Conservation (phyloP, 2,797 vertebrate genomes). For the Hoplostethus mediterraneus region DNA sequence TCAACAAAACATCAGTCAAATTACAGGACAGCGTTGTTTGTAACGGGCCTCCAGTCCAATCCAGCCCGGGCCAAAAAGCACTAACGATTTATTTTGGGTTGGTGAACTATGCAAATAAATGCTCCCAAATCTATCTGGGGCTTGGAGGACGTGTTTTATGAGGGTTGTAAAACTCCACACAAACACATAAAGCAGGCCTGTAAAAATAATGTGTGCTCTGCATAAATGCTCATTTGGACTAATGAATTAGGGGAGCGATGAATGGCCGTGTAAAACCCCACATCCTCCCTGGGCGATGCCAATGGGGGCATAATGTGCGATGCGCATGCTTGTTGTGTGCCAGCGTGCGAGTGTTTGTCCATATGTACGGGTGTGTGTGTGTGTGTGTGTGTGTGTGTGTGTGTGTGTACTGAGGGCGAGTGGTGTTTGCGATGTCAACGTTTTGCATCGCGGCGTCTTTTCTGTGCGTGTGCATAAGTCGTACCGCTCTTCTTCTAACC, state of each 20-base stretch:
- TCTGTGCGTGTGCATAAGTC: not conserved
- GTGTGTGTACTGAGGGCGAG: not conserved
- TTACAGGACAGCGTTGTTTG: conserved; percentile 48
- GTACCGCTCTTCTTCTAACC: conserved; percentile 19
- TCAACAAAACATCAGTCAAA: conserved; percentile 48
- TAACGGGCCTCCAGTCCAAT: conserved; percentile 33
- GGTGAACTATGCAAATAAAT: conserved; percentile 84
- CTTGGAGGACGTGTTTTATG: conserved; percentile 84
- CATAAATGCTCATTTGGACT: conserved; percentile 83
- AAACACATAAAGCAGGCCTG: conserved; percentile 83
- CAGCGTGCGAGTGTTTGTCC: conserved; percentile 9
- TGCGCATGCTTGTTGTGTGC: conserved; percentile 32
- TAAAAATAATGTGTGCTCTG: conserved; percentile 83
- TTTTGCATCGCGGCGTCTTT: conserved; percentile 9
- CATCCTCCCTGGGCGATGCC: conserved; percentile 70
- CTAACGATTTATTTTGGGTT: conserved; percentile 78
- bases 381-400: conserved; percentile 4
- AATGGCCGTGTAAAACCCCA: conserved; percentile 68
- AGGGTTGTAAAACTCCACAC: conserved; percentile 83
- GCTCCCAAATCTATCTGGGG: conserved; percentile 82
- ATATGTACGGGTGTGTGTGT: not conserved
- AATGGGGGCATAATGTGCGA: conserved; percentile 36
- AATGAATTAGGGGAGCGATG: conserved; percentile 82
- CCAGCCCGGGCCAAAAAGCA: conserved; percentile 57
- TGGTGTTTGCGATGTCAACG: conserved; percentile 9